These are phyloP conservation scores for Augochlorella aurata DNA, from an alignment of 2,888 invertebrate genomes.

Conservation along the genomic window DNA sequence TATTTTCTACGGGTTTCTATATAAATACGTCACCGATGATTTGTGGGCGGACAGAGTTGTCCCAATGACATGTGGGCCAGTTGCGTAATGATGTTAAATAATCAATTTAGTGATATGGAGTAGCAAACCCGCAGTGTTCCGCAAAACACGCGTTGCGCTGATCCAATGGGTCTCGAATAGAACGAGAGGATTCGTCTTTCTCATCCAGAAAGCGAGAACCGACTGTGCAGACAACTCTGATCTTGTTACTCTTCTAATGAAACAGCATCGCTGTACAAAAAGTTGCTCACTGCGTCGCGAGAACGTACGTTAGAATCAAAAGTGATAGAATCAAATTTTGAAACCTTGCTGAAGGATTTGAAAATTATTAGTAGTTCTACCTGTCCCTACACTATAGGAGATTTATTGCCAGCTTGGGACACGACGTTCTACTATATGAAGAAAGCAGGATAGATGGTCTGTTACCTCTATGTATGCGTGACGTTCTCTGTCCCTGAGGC, in stretches of 20 bases:
- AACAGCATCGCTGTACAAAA: background rate
- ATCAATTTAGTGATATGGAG: conserved; percentile 16
- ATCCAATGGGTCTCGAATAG: background rate
- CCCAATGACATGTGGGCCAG: conserved; percentile 15
- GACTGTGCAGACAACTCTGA: background rate
- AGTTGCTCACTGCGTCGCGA: too few species aligned
- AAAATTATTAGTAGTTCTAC: background rate
- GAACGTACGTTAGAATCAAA: background rate
- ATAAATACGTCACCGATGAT: conserved; percentile 17
- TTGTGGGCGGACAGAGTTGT: conserved; percentile 3
- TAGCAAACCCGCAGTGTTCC: conserved; percentile 26
- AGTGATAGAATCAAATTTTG: background rate
- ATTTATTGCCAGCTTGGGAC: background rate
- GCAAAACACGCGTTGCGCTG: conserved; percentile 17
- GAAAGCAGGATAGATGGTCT: background rate
- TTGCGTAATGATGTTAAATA: conserved; percentile 35
- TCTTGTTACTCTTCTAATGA: background rate
- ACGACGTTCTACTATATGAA: background rate
- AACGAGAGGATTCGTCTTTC: background rate
- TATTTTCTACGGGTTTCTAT: conserved; percentile 47
- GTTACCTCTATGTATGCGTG: background rate
- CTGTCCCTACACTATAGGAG: background rate
- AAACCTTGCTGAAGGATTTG: background rate
- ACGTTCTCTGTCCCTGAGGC: background rate
- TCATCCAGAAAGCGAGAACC: background rate